Percentiles rank a stretch among this genome's conserved stretches.
Conservation (phyloP, 2,888 invertebrate species). For the Aleiodes leptofemur region DNA sequence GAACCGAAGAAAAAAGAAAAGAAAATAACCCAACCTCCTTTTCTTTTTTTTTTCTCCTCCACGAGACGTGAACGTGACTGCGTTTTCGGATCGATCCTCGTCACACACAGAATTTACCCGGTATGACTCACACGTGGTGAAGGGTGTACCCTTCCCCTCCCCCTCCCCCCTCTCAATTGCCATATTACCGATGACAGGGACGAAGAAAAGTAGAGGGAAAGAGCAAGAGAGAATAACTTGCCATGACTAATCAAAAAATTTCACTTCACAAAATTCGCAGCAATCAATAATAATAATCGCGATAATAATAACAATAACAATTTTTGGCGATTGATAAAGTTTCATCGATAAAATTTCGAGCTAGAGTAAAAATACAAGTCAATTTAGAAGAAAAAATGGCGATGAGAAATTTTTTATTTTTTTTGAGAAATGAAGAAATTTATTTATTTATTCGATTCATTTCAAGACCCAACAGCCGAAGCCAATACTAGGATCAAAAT, state of each 20-base stretch:
- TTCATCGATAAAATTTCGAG: too few species aligned
- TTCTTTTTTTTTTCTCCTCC: not conserved
- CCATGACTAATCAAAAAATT: conserved; percentile 25
- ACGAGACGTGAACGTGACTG: conserved; percentile 26
- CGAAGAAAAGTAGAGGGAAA: too few species aligned
- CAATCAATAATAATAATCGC: not conserved
- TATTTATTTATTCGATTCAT: too few species aligned
- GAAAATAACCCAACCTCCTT: conserved; percentile 13
- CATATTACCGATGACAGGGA: conserved; percentile 16
- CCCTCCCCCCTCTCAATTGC: conserved; percentile 8
- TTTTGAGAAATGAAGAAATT: too few species aligned
- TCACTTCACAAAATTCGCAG: not conserved
- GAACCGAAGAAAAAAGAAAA: conserved; percentile 5
- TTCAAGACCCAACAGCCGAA: too few species aligned
- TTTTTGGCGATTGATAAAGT: too few species aligned
- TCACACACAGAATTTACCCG: conserved; percentile 11
- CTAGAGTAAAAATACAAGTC: too few species aligned
- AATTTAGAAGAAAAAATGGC: too few species aligned
- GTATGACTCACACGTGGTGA: conserved; percentile 28
- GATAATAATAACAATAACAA: too few species aligned
- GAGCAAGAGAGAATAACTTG: not conserved
- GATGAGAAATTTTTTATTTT: too few species aligned
- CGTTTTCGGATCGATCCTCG: conserved; percentile 23
- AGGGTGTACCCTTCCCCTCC: conserved; percentile 10
- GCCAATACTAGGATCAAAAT: too few species aligned